phyloP scores from a whole-genome alignment of 2,797 vertebrate genomes.

The Manis pentadactyla region DNA sequence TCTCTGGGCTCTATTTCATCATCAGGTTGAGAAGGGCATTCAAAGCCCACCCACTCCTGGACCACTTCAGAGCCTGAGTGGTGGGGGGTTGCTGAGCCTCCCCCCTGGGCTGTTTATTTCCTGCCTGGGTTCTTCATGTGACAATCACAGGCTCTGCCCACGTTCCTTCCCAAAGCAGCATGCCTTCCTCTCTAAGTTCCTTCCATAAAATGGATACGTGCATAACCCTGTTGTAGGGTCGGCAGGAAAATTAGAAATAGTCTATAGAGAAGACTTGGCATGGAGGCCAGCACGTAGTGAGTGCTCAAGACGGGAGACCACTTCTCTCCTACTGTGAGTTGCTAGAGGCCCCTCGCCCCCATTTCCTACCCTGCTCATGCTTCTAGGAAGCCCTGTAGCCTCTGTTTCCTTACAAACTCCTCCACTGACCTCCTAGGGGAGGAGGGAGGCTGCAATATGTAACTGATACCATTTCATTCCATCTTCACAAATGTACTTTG shows the following conservation, averaged over 20 bases:
- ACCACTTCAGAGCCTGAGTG: neutral
- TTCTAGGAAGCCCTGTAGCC: neutral
- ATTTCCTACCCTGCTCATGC: neutral
- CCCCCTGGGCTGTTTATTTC: neutral
- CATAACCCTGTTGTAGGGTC: fast-evolving
- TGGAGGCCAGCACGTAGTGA: fast-evolving
- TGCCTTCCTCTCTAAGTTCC: neutral
- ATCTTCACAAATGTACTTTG: neutral
- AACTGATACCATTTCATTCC: neutral
- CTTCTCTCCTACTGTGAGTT: neutral
- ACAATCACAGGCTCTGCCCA: neutral
- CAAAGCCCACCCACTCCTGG: neutral
- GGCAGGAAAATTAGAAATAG: neutral
- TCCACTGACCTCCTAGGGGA: too few species aligned
- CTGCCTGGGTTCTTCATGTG: neutral
- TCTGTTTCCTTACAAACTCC: neutral
- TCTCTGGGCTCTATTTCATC: neutral
- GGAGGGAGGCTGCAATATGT: fast-evolving
- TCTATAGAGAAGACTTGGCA: neutral
- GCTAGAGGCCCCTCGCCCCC: neutral
- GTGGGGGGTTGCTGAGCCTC: fast-evolving
- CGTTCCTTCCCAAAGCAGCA: fast-evolving
- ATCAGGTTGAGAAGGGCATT: fast-evolving
- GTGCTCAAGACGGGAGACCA: fast-evolving
- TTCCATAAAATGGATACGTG: neutral